Conservation (phyloP, 2,888 invertebrate genomes). For the Rhingia campestris region DNA sequence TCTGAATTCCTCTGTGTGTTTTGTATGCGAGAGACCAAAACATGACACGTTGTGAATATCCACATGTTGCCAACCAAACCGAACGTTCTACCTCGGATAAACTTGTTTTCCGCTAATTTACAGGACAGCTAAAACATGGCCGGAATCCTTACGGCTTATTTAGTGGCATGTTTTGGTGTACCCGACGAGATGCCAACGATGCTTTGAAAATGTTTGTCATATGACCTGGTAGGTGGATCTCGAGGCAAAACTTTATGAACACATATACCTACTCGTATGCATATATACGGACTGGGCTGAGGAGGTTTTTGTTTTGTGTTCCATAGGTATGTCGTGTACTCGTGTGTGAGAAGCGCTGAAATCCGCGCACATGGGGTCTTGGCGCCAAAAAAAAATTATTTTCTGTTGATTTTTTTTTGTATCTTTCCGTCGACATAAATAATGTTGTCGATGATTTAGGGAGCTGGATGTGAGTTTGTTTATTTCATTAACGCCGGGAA, state of each 20-base stretch:
- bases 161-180: slow-evolving; percentile 66
- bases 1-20: slow-evolving; percentile 48
- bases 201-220: slow-evolving; percentile 68
- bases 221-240: slow-evolving; percentile 38
- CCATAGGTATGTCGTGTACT: slow-evolving; percentile 16
- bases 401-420: slow-evolving; percentile 5
- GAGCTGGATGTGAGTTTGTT: not conserved
- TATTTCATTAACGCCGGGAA: not conserved
- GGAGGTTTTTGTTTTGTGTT: slow-evolving; percentile 10
- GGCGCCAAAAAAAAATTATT: slow-evolving; percentile 37
- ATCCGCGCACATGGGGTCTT: slow-evolving; percentile 52
- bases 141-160: slow-evolving; percentile 73
- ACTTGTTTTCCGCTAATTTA: slow-evolving; percentile 73
- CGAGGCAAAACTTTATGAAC: not conserved
- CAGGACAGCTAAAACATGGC: slow-evolving; percentile 72
- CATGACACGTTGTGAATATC: slow-evolving; percentile 67
- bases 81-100: slow-evolving; percentile 61
- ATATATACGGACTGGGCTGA: not conserved
- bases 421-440: not conserved
- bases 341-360: slow-evolving; percentile 34
- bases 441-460: not conserved
- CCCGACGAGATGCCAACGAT: slow-evolving; percentile 52
- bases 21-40: slow-evolving; percentile 60
- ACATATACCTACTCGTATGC: too few relatives aligned
- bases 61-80: slow-evolving; percentile 60